phyloP scores from a whole-genome alignment of 2,888 invertebrate genomes.

The Drosophila pseudotalamancana region DNA sequence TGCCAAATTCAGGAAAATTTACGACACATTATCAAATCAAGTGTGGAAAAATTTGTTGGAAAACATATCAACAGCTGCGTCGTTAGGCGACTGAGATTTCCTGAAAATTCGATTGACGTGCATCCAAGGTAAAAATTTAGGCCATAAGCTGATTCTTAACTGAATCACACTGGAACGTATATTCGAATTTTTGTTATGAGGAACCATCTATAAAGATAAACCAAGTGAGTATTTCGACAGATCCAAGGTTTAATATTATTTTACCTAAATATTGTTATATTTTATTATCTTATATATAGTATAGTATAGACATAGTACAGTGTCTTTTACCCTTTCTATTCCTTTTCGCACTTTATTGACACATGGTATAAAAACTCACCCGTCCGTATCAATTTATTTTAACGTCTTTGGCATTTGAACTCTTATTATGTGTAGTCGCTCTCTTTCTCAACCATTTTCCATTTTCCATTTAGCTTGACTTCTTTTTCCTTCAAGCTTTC shows the following conservation, averaged over 20 bases:
- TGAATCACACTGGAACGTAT: too few relatives aligned
- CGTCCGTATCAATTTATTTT: conserved; percentile 71
- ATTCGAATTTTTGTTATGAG: too few relatives aligned
- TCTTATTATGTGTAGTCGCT: conserved; percentile 15
- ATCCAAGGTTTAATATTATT: too few relatives aligned
- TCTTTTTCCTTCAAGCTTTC: conserved; percentile 40
- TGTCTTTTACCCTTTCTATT: not conserved
- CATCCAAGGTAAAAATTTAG: too few relatives aligned
- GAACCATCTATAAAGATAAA: too few relatives aligned
- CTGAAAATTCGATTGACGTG: too few relatives aligned
- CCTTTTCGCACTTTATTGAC: not conserved
- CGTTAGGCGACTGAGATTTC: conserved; percentile 7
- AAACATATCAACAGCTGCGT: conserved; percentile 37
- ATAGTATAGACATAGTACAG: not conserved
- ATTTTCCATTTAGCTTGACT: conserved; percentile 34
- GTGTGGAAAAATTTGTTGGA: conserved; percentile 52
- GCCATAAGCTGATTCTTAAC: too few relatives aligned
- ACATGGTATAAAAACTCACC: conserved; percentile 6
- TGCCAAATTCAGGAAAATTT: conserved; percentile 59
- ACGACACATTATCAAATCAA: conserved; percentile 74
- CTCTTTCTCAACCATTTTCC: conserved; percentile 1
- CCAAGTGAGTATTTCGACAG: too few relatives aligned
- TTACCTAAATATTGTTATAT: not conserved
- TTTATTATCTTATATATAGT: not conserved
- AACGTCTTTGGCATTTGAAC: conserved; percentile 42